Percentiles rank a stretch among this genome's conserved stretches.
Conservation (phyloP, 2,113 vertebrate genomes). For the Pitta sordida region DNA sequence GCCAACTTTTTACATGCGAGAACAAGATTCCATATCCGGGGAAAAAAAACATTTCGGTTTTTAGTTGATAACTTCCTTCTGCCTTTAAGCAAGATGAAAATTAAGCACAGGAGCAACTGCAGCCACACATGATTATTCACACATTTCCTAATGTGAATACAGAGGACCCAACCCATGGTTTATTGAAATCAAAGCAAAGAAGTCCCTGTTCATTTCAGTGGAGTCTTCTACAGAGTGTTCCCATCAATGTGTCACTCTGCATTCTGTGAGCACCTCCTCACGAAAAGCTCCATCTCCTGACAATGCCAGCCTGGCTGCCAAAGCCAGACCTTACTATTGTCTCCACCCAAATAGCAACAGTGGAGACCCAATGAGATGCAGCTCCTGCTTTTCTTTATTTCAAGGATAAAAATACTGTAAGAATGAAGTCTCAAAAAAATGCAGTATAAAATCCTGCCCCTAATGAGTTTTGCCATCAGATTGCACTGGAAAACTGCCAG, state of each 20-base stretch:
- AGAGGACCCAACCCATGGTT: neutral
- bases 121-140: neutral
- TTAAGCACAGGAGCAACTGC: neutral
- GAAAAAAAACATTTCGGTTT: neutral
- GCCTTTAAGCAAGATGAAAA: neutral
- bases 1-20: neutral
- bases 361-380: neutral
- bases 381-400: neutral
- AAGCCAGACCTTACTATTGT: neutral
- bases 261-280: neutral
- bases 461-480: neutral
- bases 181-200: neutral
- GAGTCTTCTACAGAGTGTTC: neutral
- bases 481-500: neutral
- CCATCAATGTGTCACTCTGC: rapidly evolving
- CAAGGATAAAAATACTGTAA: neutral
- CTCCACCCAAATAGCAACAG: rapidly evolving
- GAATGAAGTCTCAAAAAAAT: neutral
- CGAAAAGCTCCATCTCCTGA: neutral
- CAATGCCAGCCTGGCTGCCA: neutral
- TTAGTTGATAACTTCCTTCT: neutral
- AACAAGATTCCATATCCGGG: neutral
- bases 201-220: neutral
- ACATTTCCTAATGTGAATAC: neutral
- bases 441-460: neutral